Percentiles rank a stretch among this genome's conserved stretches.
phyloP scores from a whole-genome alignment of 2,797 vertebrate species.

The Fratercula arctica region DNA sequence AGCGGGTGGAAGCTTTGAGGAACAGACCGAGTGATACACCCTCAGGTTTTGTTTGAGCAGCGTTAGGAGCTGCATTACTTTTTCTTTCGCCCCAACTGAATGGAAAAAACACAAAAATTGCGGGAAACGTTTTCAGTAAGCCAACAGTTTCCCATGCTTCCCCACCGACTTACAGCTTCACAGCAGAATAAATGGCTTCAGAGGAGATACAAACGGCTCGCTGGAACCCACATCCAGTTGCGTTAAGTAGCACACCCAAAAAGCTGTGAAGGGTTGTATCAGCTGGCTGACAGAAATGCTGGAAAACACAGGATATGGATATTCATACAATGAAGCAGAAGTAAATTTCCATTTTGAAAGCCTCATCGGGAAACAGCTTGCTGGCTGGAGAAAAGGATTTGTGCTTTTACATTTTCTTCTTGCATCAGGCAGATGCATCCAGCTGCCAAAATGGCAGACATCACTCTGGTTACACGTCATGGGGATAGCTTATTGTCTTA shows the following conservation, averaged over 20 bases:
- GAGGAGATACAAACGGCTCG: not conserved
- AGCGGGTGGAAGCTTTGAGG: not conserved
- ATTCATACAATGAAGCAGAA: not conserved
- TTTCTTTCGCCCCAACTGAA: not conserved
- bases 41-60: not conserved
- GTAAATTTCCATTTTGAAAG: constrained; percentile 1
- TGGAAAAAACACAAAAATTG: not conserved
- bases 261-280: not conserved
- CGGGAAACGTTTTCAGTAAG: not conserved
- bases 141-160: not conserved
- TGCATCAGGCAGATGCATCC: not conserved
- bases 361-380: not conserved
- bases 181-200: not conserved
- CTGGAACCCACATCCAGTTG: not conserved
- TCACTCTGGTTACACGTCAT: not conserved
- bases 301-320: not conserved
- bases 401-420: not conserved
- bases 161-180: not conserved
- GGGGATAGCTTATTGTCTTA: not conserved
- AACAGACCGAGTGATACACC: not conserved
- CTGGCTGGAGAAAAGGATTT: not conserved
- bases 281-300: not conserved
- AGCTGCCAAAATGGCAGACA: not conserved
- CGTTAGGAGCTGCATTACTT: not conserved
- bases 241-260: not conserved